phyloP scores from a whole-genome alignment of 2,797 vertebrate species.

The Mormyrus proboscirostris region DNA sequence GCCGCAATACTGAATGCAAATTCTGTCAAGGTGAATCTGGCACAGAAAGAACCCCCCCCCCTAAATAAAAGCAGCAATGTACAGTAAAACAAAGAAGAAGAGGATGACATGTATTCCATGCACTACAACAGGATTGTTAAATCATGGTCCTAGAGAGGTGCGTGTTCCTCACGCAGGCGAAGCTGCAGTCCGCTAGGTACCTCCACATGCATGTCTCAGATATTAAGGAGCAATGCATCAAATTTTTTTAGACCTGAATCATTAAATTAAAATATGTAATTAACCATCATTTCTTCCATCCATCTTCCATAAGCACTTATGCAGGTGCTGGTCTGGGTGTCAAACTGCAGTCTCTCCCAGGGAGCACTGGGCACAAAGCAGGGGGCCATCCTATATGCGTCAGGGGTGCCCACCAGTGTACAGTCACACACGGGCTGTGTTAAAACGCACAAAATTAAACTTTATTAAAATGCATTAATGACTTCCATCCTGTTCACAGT shows the following conservation, averaged over 20 bases:
- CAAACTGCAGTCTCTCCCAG: neutral
- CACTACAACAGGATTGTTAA: neutral
- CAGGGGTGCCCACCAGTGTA: neutral
- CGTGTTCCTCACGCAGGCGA: neutral
- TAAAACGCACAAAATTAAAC: neutral
- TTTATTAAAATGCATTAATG: neutral
- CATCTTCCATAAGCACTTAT: neutral
- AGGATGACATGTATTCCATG: neutral
- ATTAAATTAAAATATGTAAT: neutral
- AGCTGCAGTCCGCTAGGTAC: neutral
- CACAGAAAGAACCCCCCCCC: neutral
- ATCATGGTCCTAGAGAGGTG: neutral
- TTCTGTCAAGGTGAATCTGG: neutral
- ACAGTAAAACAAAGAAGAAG: neutral
- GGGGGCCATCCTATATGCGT: neutral
- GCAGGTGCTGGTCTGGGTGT: neutral
- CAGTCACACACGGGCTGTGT: neutral
- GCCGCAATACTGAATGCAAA: constrained; percentile 14
- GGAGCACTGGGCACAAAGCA: neutral
- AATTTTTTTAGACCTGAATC: neutral
- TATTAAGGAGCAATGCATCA: neutral
- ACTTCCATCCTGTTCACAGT: neutral
- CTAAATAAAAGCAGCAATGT: neutral
- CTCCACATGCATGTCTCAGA: neutral
- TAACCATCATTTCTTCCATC: neutral